A percentile compares a stretch with the other conserved stretches of the same genome.
These are phyloP conservation scores for Tympanuchus pallidicinctus DNA, from an alignment of 2,113 vertebrate species.

Conservation along the genomic window DNA sequence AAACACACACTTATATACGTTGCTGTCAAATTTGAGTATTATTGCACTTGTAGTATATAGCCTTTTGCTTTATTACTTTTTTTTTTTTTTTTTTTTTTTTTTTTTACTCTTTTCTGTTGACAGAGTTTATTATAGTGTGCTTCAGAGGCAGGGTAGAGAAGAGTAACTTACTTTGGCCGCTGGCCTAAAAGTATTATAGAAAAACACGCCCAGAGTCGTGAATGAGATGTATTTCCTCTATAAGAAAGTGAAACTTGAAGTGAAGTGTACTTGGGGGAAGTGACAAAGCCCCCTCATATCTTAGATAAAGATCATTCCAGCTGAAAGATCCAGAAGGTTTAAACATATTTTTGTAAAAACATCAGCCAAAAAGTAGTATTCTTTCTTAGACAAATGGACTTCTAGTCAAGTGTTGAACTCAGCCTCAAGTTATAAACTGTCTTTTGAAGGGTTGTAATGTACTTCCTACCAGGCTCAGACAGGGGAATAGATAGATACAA, in stretches of 20 bases:
- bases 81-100: not conserved
- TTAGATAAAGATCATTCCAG: not conserved
- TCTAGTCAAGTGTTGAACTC: not conserved
- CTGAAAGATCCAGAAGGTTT: not conserved
- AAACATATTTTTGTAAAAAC: not conserved
- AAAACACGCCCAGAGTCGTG: not conserved
- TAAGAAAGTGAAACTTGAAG: constrained; percentile 31
- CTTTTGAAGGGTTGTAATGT: not conserved
- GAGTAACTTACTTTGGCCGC: not conserved
- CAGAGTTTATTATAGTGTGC: not conserved
- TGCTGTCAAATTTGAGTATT: not conserved
- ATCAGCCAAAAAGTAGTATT: not conserved
- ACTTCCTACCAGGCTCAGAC: rapidly evolving
- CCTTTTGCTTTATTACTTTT: not conserved
- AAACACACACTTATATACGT: not conserved
- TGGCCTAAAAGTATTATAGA: not conserved
- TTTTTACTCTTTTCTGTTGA: not conserved
- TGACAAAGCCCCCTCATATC: not conserved
- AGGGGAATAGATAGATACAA: not conserved
- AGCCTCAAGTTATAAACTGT: not conserved
- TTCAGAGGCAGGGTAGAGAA: not conserved
- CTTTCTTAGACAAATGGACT: not conserved
- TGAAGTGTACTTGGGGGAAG: not conserved
- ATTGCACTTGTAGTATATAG: not conserved
- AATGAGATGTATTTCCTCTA: not conserved